Percentiles rank a stretch among this genome's conserved stretches.
Evolutionary conservation across 2,113 vertebrate species (phyloP).

Genomic region (Nymphicus hollandicus): DNA sequence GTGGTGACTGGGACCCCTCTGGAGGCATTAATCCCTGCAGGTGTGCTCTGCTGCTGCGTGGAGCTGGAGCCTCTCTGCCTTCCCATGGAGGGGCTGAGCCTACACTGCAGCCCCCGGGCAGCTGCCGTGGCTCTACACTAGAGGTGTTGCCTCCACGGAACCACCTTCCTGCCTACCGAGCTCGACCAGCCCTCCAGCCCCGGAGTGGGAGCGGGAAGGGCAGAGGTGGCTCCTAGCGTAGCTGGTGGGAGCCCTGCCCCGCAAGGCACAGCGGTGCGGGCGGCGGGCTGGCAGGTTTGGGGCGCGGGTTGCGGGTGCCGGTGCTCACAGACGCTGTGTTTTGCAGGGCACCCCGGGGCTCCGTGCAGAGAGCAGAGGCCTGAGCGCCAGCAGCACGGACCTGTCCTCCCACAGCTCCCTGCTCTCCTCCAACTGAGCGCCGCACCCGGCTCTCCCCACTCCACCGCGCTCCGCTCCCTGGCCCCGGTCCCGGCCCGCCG

Average conservation of each 20-base stretch:
- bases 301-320: rapidly evolving
- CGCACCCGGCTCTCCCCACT: not conserved
- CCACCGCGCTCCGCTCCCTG: not conserved
- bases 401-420: constrained; percentile 69
- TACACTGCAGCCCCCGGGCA: not conserved
- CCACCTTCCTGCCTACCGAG: not conserved
- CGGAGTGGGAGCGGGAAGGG: not conserved
- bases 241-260: rapidly evolving
- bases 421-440: constrained; percentile 62
- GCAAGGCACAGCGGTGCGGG: not conserved
- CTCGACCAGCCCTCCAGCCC: not conserved
- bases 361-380: constrained; percentile 55
- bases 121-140: not conserved
- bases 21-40: rapidly evolving
- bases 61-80: not conserved
- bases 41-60: not conserved
- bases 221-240: rapidly evolving
- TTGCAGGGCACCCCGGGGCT: constrained; percentile 62
- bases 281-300: not conserved
- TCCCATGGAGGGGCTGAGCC: too few relatives aligned
- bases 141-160: not conserved
- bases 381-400: constrained; percentile 72
- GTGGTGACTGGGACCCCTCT: rapidly evolving
- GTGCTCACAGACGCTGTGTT: not conserved
- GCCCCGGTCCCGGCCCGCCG: not conserved